Base-by-base conservation (phyloP, 2,888 invertebrate species). In the Dermolepida albohirtum region DNA sequence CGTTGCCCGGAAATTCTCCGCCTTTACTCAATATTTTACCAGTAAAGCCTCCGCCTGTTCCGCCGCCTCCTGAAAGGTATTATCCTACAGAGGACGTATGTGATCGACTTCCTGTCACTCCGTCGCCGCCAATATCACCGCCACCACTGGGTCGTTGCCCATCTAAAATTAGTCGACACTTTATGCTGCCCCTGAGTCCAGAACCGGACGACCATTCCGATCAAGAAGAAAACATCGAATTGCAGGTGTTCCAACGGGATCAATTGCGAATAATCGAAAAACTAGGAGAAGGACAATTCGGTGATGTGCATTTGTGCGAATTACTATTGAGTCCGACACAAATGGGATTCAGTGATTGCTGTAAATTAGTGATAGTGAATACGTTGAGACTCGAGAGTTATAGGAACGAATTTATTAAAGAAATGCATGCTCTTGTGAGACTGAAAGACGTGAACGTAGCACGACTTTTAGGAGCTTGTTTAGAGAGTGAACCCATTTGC, bases 271-370 rank as follows among this genome's bases (percentile, higher is more conserved):
- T 92, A 81, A 87, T 92, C 74, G 92, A 92, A 83, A 92, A 90
- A 80, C 85, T 94, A 66, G 93, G 93, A 65, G 88, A 89, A 75
- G 92, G 93, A 71, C 88, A 90, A 78, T 93, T 91, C 81, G 92
- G 93, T 74, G 92, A 93, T 85, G 85, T 89, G 78, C 89, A 89
- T 82, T 81, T 90, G 78, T 89, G 89, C 81, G 89, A 89, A 81
- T 86, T 89, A 77, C 74, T 74, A 68, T 71, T 71, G 68, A 69
- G 64, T 34, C 67, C 75, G 71, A 59, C 16, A 27, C 66, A 47
- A 47, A 51, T 69, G 64, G 64, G 67, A 47, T 68, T 65, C 55
- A 78, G 82, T 55, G 81, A 80, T 22, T 80, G 80, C 71, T 52
- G 54, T 40, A 83, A 88, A 75, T 85, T 91, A 64, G 92, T 93